phyloP scores from a whole-genome alignment of 2,888 invertebrate genomes.

The Drosophila planitibia region DNA sequence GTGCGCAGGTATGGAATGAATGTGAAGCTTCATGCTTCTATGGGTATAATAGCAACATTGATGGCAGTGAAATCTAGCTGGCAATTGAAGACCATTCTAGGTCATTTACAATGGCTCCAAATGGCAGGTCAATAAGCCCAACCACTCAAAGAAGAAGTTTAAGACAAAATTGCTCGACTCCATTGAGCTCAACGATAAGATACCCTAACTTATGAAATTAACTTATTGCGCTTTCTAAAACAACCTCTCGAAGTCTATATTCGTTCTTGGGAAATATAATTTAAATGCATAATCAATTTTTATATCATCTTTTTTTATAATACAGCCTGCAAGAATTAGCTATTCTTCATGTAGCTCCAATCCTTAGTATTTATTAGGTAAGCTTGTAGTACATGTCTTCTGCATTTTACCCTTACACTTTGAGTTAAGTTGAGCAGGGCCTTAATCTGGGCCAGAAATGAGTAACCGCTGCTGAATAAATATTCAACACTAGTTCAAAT shows the following conservation, averaged over 20 bases:
- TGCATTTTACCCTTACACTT: not conserved
- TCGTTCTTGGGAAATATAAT: not conserved
- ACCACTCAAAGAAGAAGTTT: not conserved
- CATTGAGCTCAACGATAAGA: not conserved
- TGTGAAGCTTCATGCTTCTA: conserved; percentile 25
- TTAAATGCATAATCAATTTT: not conserved
- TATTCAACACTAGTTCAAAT: conserved; percentile 19
- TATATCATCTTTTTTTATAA: not conserved
- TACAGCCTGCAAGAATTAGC: not conserved
- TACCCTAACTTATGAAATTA: not conserved
- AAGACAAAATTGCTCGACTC: not conserved
- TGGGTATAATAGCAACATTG: not conserved
- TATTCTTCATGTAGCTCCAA: not conserved
- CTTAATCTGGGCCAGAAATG: conserved; percentile 15
- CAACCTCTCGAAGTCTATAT: not conserved
- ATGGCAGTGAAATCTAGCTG: conserved; percentile 53
- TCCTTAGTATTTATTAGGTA: not conserved
- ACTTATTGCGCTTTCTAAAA: not conserved
- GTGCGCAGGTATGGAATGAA: conserved; percentile 48
- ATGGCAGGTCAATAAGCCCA: conserved; percentile 8
- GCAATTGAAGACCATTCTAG: conserved; percentile 41
- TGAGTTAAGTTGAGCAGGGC: not conserved
- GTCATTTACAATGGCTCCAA: conserved; percentile 28
- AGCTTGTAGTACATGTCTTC: not conserved
- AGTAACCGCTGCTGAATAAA: conserved; percentile 35